Conservation (phyloP, 2,888 invertebrate genomes). For the Tholera decimalis region DNA sequence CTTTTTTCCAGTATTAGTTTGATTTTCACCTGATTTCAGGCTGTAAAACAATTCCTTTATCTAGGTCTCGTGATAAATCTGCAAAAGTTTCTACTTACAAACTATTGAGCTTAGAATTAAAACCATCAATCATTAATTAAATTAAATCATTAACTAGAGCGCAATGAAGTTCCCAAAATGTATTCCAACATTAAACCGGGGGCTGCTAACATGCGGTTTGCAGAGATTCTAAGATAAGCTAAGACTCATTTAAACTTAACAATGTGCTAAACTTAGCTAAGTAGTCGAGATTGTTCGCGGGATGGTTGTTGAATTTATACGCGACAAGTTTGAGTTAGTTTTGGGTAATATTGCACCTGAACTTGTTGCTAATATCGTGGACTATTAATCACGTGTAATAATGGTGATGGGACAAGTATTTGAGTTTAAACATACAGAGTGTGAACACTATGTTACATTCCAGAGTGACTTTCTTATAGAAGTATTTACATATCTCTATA, state of each 20-base stretch:
- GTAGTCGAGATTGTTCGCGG: slow-evolving; percentile 69
- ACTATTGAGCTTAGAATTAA: slow-evolving; percentile 23
- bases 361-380: slow-evolving; percentile 25
- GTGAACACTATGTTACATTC: neutral
- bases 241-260: slow-evolving; percentile 68
- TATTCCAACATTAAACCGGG: slow-evolving; percentile 35
- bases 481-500: too few relatives aligned
- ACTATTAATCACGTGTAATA: slow-evolving; percentile 28
- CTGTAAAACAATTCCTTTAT: neutral
- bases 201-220: slow-evolving; percentile 55
- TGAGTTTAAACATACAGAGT: neutral
- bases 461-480: neutral
- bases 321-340: slow-evolving; percentile 57
- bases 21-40: too few relatives aligned
- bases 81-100: slow-evolving; percentile 15
- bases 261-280: slow-evolving; percentile 64
- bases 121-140: slow-evolving; percentile 28
- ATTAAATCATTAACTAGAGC: slow-evolving; percentile 27
- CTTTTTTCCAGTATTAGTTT: too few relatives aligned
- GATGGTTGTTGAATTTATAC: slow-evolving; percentile 71
- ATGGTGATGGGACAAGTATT: neutral
- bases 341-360: slow-evolving; percentile 46
- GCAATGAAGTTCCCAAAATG: slow-evolving; percentile 55
- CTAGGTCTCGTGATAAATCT: slow-evolving; percentile 7
- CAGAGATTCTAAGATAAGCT: slow-evolving; percentile 65